These are phyloP conservation scores for Rhinoderma darwinii DNA, from an alignment of 2,113 vertebrate genomes.

Conservation along the genomic window DNA sequence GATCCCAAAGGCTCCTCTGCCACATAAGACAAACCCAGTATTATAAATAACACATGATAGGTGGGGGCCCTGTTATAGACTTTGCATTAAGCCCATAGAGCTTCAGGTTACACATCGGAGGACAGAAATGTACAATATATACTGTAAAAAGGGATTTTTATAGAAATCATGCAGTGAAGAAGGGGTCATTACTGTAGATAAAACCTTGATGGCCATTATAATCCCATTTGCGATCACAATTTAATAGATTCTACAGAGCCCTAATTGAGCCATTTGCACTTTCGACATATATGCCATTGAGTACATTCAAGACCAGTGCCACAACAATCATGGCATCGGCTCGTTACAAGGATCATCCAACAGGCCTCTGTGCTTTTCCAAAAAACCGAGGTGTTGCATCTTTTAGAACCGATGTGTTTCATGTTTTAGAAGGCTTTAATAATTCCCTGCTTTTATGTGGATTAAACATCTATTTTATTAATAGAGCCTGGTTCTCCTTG, in stretches of 20 bases:
- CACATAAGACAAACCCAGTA: neutral
- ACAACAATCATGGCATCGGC: neutral
- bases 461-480: conserved; percentile 42
- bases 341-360: neutral
- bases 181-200: neutral
- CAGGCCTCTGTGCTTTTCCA: neutral
- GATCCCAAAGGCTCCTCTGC: neutral
- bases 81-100: neutral
- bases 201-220: too few relatives aligned
- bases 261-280: neutral
- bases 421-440: conserved; percentile 14
- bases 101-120: neutral
- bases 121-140: neutral
- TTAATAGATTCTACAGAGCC: too few relatives aligned
- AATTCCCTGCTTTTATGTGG: conserved; percentile 38
- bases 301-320: neutral
- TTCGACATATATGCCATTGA: neutral
- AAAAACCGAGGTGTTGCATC: neutral
- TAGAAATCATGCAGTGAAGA: neutral
- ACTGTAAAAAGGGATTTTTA: neutral
- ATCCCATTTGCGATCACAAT: neutral
- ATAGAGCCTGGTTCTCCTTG: conserved; percentile 21
- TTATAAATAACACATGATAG: too few relatives aligned
- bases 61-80: neutral
- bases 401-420: neutral